Conservation (phyloP, 1,140 invertebrate species). For the Calephelis virginiensis region DNA sequence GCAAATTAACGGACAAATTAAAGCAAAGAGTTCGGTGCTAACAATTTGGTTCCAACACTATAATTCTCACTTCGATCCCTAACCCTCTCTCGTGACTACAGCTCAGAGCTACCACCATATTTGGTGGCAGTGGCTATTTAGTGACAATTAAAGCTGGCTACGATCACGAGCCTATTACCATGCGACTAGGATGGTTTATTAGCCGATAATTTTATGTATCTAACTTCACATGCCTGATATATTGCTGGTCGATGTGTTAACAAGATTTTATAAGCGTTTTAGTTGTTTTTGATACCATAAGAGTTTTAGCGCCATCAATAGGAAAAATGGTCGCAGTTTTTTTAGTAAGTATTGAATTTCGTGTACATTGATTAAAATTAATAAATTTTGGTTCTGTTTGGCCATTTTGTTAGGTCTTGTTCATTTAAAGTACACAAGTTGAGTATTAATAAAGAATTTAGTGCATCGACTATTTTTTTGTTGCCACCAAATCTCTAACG, state of each 20-base stretch:
- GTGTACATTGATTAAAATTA: too few species aligned
- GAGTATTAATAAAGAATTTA: too few species aligned
- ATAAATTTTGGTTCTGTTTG: too few species aligned
- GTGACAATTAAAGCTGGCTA: slow-evolving; percentile 52
- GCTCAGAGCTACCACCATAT: slow-evolving; percentile 39
- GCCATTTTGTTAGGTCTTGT: too few species aligned
- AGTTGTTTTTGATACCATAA: too few species aligned
- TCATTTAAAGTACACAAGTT: too few species aligned
- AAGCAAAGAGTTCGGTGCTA: slow-evolving; percentile 17
- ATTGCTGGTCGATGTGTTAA: slow-evolving; percentile 22
- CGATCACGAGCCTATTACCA: slow-evolving; percentile 55
- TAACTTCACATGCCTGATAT: slow-evolving; percentile 21
- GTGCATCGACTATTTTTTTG: too few species aligned
- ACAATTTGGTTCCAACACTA: slow-evolving; percentile 37
- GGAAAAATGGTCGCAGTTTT: too few species aligned
- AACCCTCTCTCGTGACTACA: slow-evolving; percentile 45
- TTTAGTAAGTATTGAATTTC: too few species aligned
- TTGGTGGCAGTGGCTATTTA: slow-evolving; percentile 45
- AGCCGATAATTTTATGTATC: slow-evolving; percentile 38
- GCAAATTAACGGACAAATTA: slow-evolving; percentile 15
- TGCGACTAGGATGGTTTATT: slow-evolving; percentile 49
- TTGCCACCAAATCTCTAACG: too few species aligned
- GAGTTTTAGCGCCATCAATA: too few species aligned
- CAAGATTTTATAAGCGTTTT: slow-evolving; percentile 8
- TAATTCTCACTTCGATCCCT: slow-evolving; percentile 41